Percentiles rank a stretch among this genome's conserved stretches.
Conservation (phyloP, 2,888 invertebrate genomes). For the Dryococelus australis region DNA sequence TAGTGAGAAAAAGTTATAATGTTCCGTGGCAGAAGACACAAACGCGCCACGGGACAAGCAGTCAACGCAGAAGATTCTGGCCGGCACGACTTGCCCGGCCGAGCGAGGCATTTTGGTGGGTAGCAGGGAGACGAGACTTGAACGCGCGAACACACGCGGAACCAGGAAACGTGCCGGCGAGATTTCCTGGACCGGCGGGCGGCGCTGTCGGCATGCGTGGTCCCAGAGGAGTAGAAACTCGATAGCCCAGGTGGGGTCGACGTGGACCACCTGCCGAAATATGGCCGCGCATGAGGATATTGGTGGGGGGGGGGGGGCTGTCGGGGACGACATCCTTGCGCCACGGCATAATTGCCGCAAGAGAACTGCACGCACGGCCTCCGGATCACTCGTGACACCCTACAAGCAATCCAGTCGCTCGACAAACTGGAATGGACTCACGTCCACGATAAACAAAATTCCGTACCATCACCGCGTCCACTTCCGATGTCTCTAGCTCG, state of each 20-base stretch:
- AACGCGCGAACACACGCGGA: conserved; percentile 5
- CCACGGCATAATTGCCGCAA: not conserved
- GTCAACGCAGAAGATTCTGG: no score
- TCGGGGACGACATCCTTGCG: not conserved
- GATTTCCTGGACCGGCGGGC: not conserved
- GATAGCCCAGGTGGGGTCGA: not conserved
- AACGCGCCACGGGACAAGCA: no score
- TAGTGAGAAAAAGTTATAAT: no score
- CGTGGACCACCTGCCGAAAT: not conserved
- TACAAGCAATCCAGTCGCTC: conserved; percentile 1
- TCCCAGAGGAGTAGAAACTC: not conserved
- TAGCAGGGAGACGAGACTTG: not conserved
- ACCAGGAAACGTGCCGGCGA: not conserved
- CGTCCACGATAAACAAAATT: not conserved
- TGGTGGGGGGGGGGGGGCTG: not conserved
- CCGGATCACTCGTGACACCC: not conserved
- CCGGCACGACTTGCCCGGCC: no score
- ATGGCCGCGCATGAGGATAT: not conserved
- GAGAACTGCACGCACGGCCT: not conserved
- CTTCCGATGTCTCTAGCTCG: no score
- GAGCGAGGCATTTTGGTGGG: not conserved
- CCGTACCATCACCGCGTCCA: not conserved
- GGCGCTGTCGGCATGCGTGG: not conserved
- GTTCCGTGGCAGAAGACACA: no score
- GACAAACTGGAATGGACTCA: not conserved